A percentile compares a stretch with the other conserved stretches of the same genome.
Conservation (phyloP, 2,797 vertebrate species). For the Chaetophractus vellerosus region DNA sequence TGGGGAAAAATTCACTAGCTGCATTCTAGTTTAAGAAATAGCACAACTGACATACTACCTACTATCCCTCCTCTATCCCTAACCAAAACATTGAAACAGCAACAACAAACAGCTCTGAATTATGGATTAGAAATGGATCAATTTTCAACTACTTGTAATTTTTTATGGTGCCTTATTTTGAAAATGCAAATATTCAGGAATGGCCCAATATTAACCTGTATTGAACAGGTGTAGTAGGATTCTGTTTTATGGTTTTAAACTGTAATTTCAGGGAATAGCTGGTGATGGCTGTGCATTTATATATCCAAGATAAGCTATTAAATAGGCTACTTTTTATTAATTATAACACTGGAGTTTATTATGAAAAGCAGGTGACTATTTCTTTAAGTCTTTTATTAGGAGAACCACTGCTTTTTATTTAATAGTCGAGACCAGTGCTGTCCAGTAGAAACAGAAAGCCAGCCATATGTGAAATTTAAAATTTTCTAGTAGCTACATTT, state of each 20-base stretch:
- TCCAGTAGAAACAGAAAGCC: background rate
- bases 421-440: background rate
- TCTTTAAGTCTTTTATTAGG: background rate
- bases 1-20: background rate
- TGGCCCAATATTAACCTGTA: background rate
- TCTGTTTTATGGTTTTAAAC: background rate
- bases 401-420: background rate
- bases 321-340: slow-evolving; percentile 4
- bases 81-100: background rate
- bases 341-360: slow-evolving; percentile 39
- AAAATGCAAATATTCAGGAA: slow-evolving; percentile 16
- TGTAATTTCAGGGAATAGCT: background rate
- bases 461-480: background rate
- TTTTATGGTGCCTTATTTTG: slow-evolving; percentile 38
- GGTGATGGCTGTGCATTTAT: background rate
- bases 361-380: slow-evolving; percentile 33
- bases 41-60: background rate
- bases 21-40: slow-evolving; percentile 58
- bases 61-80: background rate
- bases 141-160: background rate
- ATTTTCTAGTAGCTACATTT: slow-evolving; percentile 31
- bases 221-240: background rate
- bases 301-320: background rate
- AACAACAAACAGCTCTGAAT: background rate
- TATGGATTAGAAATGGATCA: slow-evolving; percentile 20